Percentiles rank a stretch among this genome's conserved stretches.
phyloP scores from a whole-genome alignment of 2,888 invertebrate genomes.

The Phalera bucephala region DNA sequence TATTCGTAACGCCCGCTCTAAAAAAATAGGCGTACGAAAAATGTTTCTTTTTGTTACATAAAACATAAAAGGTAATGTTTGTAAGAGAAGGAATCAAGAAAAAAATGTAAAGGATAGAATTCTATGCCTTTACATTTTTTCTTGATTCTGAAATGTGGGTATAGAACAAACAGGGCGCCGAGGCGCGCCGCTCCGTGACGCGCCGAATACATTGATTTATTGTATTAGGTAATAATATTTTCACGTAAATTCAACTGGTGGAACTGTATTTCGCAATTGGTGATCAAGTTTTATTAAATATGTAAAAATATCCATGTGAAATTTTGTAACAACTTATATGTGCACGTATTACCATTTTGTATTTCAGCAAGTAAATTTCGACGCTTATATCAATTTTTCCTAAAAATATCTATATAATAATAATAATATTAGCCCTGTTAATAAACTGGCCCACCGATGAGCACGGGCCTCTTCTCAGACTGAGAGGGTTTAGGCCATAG shows the following conservation, averaged over 20 bases:
- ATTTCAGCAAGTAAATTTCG: no score
- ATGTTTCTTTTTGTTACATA: not conserved
- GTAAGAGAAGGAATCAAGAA: constrained; percentile 3
- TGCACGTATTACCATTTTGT: not conserved
- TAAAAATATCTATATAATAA: no score
- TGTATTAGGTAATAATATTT: constrained; percentile 39
- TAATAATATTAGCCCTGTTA: no score
- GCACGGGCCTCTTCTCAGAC: no score
- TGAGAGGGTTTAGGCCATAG: no score
- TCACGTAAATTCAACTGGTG: constrained; percentile 23
- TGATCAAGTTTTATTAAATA: constrained; percentile 22
- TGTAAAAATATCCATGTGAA: constrained; percentile 2
- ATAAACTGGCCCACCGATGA: no score
- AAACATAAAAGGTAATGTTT: not conserved
- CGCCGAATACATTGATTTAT: constrained; percentile 39
- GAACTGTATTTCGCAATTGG: constrained; percentile 30
- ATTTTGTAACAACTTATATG: not conserved
- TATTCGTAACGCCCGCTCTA: no score
- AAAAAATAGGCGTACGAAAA: no score
- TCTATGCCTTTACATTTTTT: constrained; percentile 23
- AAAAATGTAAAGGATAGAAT: constrained; percentile 26
- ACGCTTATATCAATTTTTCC: no score
- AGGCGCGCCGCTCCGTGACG: constrained; percentile 11
- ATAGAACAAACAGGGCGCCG: constrained; percentile 30
- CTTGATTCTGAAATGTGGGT: constrained; percentile 25